These are phyloP conservation scores for Cavia aperea DNA, from an alignment of 2,113 vertebrate species.

Conservation along the genomic window DNA sequence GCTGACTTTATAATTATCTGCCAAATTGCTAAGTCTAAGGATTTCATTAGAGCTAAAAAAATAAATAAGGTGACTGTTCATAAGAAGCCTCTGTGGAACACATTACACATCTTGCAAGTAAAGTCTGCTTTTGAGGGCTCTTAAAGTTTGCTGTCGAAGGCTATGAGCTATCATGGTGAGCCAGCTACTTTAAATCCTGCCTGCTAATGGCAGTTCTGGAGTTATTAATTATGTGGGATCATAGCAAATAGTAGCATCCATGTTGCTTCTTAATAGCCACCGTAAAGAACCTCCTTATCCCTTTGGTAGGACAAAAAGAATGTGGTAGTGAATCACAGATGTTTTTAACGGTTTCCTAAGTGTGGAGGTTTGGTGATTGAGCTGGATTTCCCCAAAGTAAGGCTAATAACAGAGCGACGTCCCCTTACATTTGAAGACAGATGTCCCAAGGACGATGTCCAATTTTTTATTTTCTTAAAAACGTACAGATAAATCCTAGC, in stretches of 20 bases:
- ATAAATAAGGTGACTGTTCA: not conserved
- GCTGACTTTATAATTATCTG: slow-evolving; percentile 30
- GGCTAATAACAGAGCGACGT: not conserved
- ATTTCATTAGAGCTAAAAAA: slow-evolving; percentile 46
- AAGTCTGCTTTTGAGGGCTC: slow-evolving; percentile 41
- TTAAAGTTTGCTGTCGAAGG: slow-evolving; percentile 44
- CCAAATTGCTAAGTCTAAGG: not conserved
- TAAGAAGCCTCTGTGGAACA: not conserved
- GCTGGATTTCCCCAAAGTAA: slow-evolving; percentile 29
- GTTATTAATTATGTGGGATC: slow-evolving; percentile 70
- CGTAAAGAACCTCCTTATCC: slow-evolving; percentile 51
- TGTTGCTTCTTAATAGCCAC: slow-evolving; percentile 55
- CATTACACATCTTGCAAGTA: not conserved
- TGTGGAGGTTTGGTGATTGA: slow-evolving; percentile 17
- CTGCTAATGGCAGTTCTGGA: slow-evolving; percentile 55
- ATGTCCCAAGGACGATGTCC: not conserved
- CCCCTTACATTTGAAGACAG: not conserved
- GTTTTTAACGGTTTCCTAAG: slow-evolving; percentile 45
- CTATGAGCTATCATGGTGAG: slow-evolving; percentile 25
- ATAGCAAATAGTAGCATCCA: slow-evolving; percentile 57
- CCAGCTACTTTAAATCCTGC: slow-evolving; percentile 49
- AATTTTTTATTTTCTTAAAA: not conserved
- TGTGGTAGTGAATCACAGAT: slow-evolving; percentile 1
- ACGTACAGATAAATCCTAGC: not conserved
- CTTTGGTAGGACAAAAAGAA: slow-evolving; percentile 36